Evolutionary conservation across 2,888 invertebrate species (phyloP).

Genomic region (Polydrusus tereticollis): DNA sequence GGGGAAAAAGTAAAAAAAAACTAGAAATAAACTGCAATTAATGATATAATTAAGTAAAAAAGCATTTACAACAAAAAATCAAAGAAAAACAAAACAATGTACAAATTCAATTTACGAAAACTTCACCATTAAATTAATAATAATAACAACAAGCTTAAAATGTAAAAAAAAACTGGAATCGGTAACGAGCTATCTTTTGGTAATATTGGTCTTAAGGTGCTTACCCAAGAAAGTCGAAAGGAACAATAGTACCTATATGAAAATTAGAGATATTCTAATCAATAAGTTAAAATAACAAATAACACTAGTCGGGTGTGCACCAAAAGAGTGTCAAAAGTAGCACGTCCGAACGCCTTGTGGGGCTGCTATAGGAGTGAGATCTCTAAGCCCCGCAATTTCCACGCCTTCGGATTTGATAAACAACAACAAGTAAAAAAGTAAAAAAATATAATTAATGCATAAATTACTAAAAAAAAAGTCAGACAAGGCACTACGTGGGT

Average conservation of each 20-base stretch:
- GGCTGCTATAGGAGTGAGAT: constrained; percentile 62
- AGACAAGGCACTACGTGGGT: constrained; percentile 43
- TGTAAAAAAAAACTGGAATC: constrained; percentile 49
- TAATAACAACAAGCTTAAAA: constrained; percentile 75
- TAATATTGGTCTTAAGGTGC: constrained; percentile 50
- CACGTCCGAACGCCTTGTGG: constrained; percentile 25
- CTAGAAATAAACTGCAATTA: constrained; percentile 77
- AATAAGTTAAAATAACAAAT: constrained; percentile 63
- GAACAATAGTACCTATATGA: constrained; percentile 60
- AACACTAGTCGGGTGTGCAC: constrained; percentile 62
- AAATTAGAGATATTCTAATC: constrained; percentile 65
- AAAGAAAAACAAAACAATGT: constrained; percentile 83
- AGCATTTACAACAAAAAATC: constrained; percentile 83
- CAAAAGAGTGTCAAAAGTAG: constrained; percentile 50
- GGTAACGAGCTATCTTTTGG: constrained; percentile 47
- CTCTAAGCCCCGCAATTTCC: constrained; percentile 60
- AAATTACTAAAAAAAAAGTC: constrained; percentile 58
- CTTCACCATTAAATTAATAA: constrained; percentile 78
- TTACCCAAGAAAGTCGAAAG: constrained; percentile 56
- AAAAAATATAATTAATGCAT: constrained; percentile 65
- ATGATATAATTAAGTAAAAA: constrained; percentile 80
- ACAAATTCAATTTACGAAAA: constrained; percentile 80
- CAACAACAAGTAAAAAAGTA: constrained; percentile 61
- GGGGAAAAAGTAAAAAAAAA: constrained; percentile 63
- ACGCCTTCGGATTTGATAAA: constrained; percentile 51